A percentile compares a stretch with the other conserved stretches of the same genome.
Evolutionary conservation across 2,113 vertebrate species (phyloP).

Genomic region (Dermatemys mawii): DNA sequence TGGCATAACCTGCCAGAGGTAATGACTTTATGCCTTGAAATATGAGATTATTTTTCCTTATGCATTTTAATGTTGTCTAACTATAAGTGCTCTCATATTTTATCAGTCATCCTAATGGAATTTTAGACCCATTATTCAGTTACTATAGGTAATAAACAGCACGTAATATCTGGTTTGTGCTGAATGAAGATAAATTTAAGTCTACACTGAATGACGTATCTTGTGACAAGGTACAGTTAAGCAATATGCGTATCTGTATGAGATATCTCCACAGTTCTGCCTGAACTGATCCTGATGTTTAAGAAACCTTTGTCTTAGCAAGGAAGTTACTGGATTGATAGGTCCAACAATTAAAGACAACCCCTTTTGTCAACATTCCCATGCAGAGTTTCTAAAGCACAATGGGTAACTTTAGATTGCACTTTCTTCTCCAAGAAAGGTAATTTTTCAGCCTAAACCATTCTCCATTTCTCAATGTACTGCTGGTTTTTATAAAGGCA

Average conservation of each 20-base stretch:
- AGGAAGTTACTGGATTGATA: background rate
- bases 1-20: background rate
- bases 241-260: background rate
- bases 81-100: background rate
- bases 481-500: background rate
- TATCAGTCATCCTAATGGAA: slow-evolving; percentile 9
- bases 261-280: background rate
- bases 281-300: background rate
- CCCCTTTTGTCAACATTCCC: background rate
- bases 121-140: slow-evolving; percentile 16
- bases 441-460: background rate
- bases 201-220: background rate
- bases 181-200: background rate
- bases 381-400: background rate
- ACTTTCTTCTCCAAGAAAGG: background rate
- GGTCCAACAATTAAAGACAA: background rate
- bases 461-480: background rate
- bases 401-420: background rate
- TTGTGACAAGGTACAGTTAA: background rate
- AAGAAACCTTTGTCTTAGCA: background rate
- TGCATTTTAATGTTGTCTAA: background rate
- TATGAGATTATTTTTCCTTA: background rate
- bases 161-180: background rate
- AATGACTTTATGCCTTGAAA: background rate
- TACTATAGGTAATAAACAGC: slow-evolving; percentile 24